Evolutionary conservation across 2,888 invertebrate species (phyloP), one percentile per base, ranked within the genome.

Genomic region (Mylabris sibirica): DNA sequence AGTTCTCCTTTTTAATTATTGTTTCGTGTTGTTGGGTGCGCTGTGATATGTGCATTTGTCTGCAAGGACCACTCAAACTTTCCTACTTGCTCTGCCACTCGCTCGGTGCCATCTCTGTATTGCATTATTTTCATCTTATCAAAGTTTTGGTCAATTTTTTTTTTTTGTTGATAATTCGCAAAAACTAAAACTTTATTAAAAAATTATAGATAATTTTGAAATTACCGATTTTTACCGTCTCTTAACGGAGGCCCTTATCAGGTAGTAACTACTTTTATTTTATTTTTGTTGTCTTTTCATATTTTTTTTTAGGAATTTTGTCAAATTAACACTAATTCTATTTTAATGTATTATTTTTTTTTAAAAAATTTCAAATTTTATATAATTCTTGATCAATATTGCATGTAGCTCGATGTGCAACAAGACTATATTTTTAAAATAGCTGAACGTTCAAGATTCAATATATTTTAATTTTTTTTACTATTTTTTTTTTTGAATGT

Each of bases 41-140:
- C 84, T 85, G 83, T 84, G 81, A 83, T 78, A 78, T 85, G 84
- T 85, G 84, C 85, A 85, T 86, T 85, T 84, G 87, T 87, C 86
- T 89, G 90, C 91, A 91, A 92, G 91, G 92, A 92, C 91, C 91
- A 91, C 91, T 92, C 91, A 92, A 92, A 90, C 86, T 88, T 89
- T 89, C 89, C 89, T 89, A 87, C 81, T 80, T 83, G 83, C 83
- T 84, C 81, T 84, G 84, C 84, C 84, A 85, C 84, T 85, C 84
- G 83, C 82, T 83, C 82, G 81, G 81, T 80, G 80, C 79, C 77
- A 79, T 77, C 74, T 77, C 78, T 80, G 74, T 79, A 75, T 74
- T 80, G 76, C 76, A 77, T 80, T 72, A 73, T 63, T 70, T 77
- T 77, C 70, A 69, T 67, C 6, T 17, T 14, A 41, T n/a, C 12